phyloP scores from a whole-genome alignment of 1,140 invertebrate species.

The Armadillidium nasatum region DNA sequence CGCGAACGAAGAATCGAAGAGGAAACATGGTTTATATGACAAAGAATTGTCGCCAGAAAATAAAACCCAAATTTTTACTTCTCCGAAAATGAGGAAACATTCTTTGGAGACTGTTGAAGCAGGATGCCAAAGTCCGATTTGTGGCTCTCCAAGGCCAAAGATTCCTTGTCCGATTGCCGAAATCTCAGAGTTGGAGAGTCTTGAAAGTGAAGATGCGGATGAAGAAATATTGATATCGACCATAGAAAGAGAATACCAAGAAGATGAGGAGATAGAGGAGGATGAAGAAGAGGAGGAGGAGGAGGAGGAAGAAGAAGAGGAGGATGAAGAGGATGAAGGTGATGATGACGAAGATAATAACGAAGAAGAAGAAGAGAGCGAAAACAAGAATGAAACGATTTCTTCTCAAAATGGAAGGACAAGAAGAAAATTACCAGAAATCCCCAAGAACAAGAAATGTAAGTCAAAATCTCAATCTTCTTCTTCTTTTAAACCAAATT shows the following conservation, averaged over 20 bases:
- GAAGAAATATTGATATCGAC: not conserved
- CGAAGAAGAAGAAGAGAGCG: conserved; percentile 2
- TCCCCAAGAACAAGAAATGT: conserved; percentile 33
- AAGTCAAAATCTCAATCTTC: conserved; percentile 9
- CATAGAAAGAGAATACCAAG: conserved; percentile 11
- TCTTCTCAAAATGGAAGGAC: conserved; percentile 15
- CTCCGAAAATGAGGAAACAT: not conserved
- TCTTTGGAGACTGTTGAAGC: conserved; percentile 17
- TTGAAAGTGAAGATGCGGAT: conserved; percentile 21
- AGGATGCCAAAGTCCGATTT: conserved; percentile 27
- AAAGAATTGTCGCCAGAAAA: conserved; percentile 14
- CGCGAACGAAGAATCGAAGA: conserved; percentile 8
- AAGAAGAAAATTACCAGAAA: conserved; percentile 27
- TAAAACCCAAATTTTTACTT: not conserved
- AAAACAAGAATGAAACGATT: not conserved
- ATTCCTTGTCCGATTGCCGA: conserved; percentile 9
- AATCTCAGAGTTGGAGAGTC: conserved; percentile 13
- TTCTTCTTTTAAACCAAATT: not conserved
- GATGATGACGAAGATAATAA: not conserved
- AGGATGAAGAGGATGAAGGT: not conserved
- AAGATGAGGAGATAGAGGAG: conserved; percentile 20
- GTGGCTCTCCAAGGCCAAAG: conserved; percentile 21
- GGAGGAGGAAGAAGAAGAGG: not conserved
- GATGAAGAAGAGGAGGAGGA: not conserved
- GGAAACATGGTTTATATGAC: not conserved